Conservation (phyloP, 2,888 invertebrate species). For the Drosophila melanocephala region DNA sequence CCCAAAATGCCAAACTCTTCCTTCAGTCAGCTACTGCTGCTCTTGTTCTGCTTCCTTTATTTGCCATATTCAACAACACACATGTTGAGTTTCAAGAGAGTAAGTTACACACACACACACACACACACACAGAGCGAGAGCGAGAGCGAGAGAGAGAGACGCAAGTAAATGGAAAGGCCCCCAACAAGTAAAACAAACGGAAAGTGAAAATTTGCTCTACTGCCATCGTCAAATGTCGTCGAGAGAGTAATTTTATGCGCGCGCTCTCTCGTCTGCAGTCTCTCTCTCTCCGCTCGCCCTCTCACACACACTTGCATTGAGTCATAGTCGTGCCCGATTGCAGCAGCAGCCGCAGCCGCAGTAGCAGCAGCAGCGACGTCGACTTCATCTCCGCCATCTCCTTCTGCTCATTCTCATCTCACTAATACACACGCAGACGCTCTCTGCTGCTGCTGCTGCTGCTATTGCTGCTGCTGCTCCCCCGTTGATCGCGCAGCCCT, state of each 20-base stretch:
- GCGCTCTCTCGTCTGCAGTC: conserved; percentile 26
- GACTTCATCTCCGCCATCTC: conserved; percentile 29
- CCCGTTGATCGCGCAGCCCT: conserved; percentile 60
- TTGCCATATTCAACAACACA: conserved; percentile 61
- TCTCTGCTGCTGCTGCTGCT: conserved; percentile 14
- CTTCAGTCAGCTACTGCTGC: conserved; percentile 69
- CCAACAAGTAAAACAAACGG: conserved; percentile 83
- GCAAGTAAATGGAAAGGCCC: conserved; percentile 77
- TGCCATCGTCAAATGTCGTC: conserved; percentile 61
- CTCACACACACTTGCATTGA: conserved; percentile 72
- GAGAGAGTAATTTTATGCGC: conserved; percentile 37
- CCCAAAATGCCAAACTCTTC: conserved; percentile 75
- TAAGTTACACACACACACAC: conserved; percentile 28
- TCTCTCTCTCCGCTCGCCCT: conserved; percentile 22
- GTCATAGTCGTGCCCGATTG: conserved; percentile 78
- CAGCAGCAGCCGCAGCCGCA: conserved; percentile 76
- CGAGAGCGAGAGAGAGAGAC: conserved; percentile 6
- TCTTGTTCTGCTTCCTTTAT: conserved; percentile 79
- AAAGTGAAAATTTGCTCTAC: conserved; percentile 85
- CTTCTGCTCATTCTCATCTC: conserved; percentile 38
- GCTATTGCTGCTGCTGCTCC: conserved; percentile 35
- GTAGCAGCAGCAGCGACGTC: conserved; percentile 59
- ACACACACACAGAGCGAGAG: conserved; percentile 19
- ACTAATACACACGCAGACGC: conserved; percentile 18
- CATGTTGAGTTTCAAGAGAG: conserved; percentile 37